Evolutionary conservation across 2,113 vertebrate species (phyloP), one percentile per base, ranked within the genome.

Genomic region (Saccopteryx leptura): DNA sequence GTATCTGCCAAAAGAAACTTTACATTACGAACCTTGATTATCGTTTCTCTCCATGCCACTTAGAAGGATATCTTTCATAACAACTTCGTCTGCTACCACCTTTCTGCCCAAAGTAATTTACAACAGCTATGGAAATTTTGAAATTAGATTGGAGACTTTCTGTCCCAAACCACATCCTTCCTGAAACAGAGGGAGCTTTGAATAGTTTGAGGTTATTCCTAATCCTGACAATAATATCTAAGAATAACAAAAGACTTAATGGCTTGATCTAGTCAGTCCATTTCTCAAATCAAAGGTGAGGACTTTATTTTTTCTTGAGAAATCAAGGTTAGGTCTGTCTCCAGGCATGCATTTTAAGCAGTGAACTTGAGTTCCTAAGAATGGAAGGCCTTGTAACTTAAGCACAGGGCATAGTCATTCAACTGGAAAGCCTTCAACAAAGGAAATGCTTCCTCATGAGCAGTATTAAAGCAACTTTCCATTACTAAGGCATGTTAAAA

Each of bases 341-440:
- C 33, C 60, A 75, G n/a, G 72, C 14, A 48, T 39, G 76, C 11
- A 80, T 90, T 96, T 88, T 96, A 92, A 93, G 68, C 48, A 95
- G 95, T 87, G 78, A 72, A 88, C 72, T 68, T 15, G 56, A 68
- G 72, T 96, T 96, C 19, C 87, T 78, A 83, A 89, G 76, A 96
- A 96, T 96, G 83, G 10, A n/a, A 81, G 94, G 75, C 26, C 72
- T 91, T 76, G 26, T 72, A 33, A n/a, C 84, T 19, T 94, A 93
- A 94, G 60, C 71, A 93, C 5, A 90, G 23, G 68, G n/a, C 33
- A 52, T 90, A 94, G 8, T 80, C 89, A 74, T 81, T 96, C 54
- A 97, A 96, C 94, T 90, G 63, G 94, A 95, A 97, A 97, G 19
- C 7, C 31, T 96, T 97, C 74, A 88, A 78, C 69, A 96, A 96